phyloP scores from a whole-genome alignment of 2,797 vertebrate species.

The Premnoplex brunnescens region DNA sequence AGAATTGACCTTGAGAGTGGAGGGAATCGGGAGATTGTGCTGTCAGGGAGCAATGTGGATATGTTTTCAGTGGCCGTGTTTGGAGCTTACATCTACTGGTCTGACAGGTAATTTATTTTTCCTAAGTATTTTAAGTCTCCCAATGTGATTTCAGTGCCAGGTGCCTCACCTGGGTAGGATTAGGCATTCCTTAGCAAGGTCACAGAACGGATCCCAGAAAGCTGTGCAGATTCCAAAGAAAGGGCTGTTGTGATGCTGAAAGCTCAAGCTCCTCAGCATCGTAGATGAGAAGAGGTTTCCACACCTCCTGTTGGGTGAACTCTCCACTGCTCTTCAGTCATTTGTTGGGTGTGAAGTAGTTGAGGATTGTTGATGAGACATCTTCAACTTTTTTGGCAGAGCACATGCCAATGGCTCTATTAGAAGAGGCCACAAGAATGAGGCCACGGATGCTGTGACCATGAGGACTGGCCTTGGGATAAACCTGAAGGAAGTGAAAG shows the following conservation, averaged over 20 bases:
- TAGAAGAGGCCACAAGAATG: constrained; percentile 91
- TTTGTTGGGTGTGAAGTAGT: constrained; percentile 73
- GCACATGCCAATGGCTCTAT: constrained; percentile 97
- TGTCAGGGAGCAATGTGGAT: constrained; percentile 96
- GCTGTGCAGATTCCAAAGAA: constrained; percentile 36
- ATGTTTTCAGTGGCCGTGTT: constrained; percentile 98
- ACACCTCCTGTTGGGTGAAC: constrained; percentile 48
- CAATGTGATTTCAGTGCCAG: constrained; percentile 77
- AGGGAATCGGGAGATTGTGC: constrained; percentile 92
- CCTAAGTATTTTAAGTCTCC: constrained; percentile 81
- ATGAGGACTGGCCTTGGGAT: constrained; percentile 95
- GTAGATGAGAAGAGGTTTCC: constrained; percentile 48
- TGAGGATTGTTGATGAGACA: constrained; percentile 70
- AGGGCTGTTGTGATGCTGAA: constrained; percentile 65
- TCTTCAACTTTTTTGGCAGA: constrained; percentile 80
- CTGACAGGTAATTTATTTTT: constrained; percentile 99
- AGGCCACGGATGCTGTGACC: constrained; percentile 87
- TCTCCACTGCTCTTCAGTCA: constrained; percentile 71
- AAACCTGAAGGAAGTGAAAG: constrained; percentile 95
- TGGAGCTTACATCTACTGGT: constrained; percentile 99
- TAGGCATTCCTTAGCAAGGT: constrained; percentile 79
- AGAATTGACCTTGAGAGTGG: constrained; percentile 98
- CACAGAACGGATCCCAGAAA: constrained; percentile 62
- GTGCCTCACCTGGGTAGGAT: constrained; percentile 80
- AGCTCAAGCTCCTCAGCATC: constrained; percentile 59